A percentile compares a stretch with the other conserved stretches of the same genome.
These are phyloP conservation scores for Folsomia candida DNA, from an alignment of 2,888 invertebrate genomes.

Conservation along the genomic window DNA sequence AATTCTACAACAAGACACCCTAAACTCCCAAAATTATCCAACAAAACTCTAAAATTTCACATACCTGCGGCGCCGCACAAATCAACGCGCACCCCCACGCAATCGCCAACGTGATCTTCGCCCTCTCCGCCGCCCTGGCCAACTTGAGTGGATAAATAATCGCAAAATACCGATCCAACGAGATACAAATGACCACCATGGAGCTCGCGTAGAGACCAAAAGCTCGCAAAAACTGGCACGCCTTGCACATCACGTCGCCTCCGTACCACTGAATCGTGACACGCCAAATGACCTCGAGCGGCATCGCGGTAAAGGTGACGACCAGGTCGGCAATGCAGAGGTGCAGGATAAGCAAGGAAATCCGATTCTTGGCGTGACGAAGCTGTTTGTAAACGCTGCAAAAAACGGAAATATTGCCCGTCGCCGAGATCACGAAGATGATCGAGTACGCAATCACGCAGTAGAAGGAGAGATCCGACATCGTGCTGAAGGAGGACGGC, in stretches of 20 bases:
- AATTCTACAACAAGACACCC: too few species aligned
- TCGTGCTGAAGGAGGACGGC: not conserved
- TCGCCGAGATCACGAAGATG: conserved; percentile 65
- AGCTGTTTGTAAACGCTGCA: conserved; percentile 55
- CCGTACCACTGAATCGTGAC: conserved; percentile 74
- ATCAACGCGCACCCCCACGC: conserved; percentile 68
- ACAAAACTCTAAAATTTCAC: too few species aligned
- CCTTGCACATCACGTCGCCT: conserved; percentile 70
- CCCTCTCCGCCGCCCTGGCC: conserved; percentile 66
- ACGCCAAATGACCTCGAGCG: conserved; percentile 61
- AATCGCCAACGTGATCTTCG: conserved; percentile 66
- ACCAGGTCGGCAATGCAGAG: conserved; percentile 74
- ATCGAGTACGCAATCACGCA: conserved; percentile 64
- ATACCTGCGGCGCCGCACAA: conserved; percentile 71
- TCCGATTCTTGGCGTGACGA: conserved; percentile 62
- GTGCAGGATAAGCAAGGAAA: conserved; percentile 67
- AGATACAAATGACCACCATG: conserved; percentile 72
- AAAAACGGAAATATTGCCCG: conserved; percentile 72
- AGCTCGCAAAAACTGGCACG: conserved; percentile 69
- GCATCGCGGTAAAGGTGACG: conserved; percentile 75
- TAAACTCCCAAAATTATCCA: too few species aligned
- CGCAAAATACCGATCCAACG: conserved; percentile 74
- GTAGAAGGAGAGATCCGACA: not conserved
- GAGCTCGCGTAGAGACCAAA: conserved; percentile 76
- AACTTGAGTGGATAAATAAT: conserved; percentile 67